phyloP scores from a whole-genome alignment of 2,797 vertebrate genomes.

The Syngnathus rostellatus region DNA sequence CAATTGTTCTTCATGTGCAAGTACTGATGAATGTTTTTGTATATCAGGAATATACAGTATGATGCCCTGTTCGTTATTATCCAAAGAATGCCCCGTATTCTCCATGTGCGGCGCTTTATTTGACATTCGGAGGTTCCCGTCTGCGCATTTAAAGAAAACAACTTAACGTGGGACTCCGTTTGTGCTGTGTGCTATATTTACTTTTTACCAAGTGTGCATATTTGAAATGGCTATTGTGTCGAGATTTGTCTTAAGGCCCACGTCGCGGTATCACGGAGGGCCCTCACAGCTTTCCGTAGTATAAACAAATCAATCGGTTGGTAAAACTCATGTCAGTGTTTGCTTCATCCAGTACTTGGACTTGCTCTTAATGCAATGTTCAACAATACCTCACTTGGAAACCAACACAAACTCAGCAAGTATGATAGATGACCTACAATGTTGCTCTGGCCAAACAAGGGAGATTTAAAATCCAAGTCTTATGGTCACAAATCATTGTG shows the following conservation, averaged over 20 bases:
- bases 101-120: constrained; percentile 36
- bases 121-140: constrained; percentile 26
- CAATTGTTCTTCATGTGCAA: constrained; percentile 61
- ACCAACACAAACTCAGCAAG: constrained; percentile 61
- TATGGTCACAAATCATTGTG: constrained; percentile 19
- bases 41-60: constrained; percentile 65
- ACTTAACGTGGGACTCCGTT: constrained; percentile 28
- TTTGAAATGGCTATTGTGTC: constrained; percentile 51
- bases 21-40: constrained; percentile 65
- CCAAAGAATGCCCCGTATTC: constrained; percentile 52
- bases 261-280: constrained; percentile 8
- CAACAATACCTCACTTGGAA: constrained; percentile 80
- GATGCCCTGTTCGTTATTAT: constrained; percentile 52
- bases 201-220: constrained; percentile 40
- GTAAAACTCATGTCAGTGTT: constrained; percentile 55
- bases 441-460: constrained; percentile 76
- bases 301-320: constrained; percentile 25
- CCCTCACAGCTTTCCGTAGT: too few species aligned
- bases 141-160: constrained; percentile 26
- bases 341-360: constrained; percentile 58
- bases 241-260: constrained; percentile 57
- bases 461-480: constrained; percentile 48
- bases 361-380: constrained; percentile 59
- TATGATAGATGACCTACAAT: constrained; percentile 47
- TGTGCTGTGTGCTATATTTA: constrained; percentile 43